Evolutionary conservation across 2,888 invertebrate genomes (phyloP).

Genomic region (Macaria liturata): DNA sequence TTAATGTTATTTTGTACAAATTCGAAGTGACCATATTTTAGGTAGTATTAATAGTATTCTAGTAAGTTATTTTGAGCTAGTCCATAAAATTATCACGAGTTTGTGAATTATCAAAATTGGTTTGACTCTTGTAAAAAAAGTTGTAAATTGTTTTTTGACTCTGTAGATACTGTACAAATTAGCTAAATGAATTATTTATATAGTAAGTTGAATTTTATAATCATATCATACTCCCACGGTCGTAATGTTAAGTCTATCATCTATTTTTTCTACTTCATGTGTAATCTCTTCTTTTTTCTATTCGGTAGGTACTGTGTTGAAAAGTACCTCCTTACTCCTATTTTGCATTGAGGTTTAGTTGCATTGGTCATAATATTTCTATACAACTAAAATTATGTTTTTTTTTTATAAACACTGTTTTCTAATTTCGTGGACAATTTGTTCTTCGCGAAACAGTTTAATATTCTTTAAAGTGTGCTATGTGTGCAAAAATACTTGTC

Average conservation of each 20-base stretch:
- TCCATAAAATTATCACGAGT: slow-evolving; percentile 68
- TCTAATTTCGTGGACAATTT: too few relatives aligned
- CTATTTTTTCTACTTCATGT: slow-evolving; percentile 40
- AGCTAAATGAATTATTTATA: slow-evolving; percentile 67
- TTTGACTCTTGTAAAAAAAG: slow-evolving; percentile 52
- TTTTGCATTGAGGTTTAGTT: not conserved
- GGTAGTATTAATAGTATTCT: slow-evolving; percentile 74
- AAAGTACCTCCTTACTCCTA: not conserved
- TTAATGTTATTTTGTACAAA: slow-evolving; percentile 67
- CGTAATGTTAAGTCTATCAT: slow-evolving; percentile 45
- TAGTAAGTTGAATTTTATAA: slow-evolving; percentile 79
- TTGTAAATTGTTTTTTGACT: slow-evolving; percentile 63
- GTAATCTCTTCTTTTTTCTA: slow-evolving; percentile 12
- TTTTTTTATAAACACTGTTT: too few relatives aligned
- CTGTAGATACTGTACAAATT: slow-evolving; percentile 80
- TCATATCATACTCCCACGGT: slow-evolving; percentile 75
- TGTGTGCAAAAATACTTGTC: too few relatives aligned
- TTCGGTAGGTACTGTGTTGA: slow-evolving; percentile 22
- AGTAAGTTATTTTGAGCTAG: slow-evolving; percentile 80
- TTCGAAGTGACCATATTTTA: slow-evolving; percentile 70
- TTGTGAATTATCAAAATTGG: slow-evolving; percentile 48
- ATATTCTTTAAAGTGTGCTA: too few relatives aligned
- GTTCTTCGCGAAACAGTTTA: too few relatives aligned
- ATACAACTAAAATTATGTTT: too few relatives aligned
- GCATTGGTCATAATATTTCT: not conserved